These are phyloP conservation scores for Myiozetetes cayanensis DNA, from an alignment of 2,113 vertebrate genomes.

Conservation along the genomic window DNA sequence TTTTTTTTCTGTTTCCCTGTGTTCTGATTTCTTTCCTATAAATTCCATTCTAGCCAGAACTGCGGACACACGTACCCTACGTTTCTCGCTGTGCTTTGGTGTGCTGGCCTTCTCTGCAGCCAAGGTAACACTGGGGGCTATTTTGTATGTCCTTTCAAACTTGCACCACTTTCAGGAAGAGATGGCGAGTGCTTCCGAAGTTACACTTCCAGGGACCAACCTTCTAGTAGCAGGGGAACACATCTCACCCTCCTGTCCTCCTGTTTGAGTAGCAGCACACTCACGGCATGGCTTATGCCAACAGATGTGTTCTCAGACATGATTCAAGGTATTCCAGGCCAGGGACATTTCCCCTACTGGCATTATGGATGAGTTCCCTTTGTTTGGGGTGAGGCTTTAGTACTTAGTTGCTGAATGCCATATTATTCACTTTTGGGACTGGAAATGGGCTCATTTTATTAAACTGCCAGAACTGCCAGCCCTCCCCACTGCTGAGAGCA, in stretches of 20 bases:
- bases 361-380: background rate
- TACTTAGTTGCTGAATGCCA: background rate
- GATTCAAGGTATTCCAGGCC: background rate
- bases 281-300: background rate
- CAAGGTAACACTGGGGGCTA: conserved; percentile 80
- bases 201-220: background rate
- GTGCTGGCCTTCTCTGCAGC: conserved; percentile 88
- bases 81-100: conserved; percentile 91
- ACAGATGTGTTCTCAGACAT: background rate
- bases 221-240: accelerated
- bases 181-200: accelerated
- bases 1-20: background rate
- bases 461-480: background rate
- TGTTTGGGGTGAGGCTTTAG: background rate
- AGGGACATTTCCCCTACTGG: background rate
- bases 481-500: background rate
- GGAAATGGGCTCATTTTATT: background rate
- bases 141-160: background rate
- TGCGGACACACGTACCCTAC: conserved; percentile 91
- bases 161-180: background rate
- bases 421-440: background rate
- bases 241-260: background rate
- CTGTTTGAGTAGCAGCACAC: background rate
- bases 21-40: background rate
- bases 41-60: conserved; percentile 83